Percentiles rank a stretch among this genome's conserved stretches.
Evolutionary conservation across 1,140 invertebrate species (phyloP).

Genomic region (Calosoma granatense): DNA sequence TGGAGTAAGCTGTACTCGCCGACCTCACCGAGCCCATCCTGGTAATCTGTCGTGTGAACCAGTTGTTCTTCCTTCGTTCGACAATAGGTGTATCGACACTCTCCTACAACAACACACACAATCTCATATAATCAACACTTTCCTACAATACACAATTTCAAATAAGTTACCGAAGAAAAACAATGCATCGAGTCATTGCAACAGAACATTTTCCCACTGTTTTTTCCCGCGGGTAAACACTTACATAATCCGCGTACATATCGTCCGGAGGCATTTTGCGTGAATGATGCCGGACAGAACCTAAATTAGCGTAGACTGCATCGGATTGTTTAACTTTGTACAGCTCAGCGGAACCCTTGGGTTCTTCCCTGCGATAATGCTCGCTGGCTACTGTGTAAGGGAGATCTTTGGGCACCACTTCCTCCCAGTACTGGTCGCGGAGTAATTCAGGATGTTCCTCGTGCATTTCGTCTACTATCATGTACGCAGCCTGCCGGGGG

Average conservation of each 20-base stretch:
- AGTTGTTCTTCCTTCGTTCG: constrained; percentile 67
- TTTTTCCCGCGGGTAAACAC: constrained; percentile 30
- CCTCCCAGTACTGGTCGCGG: constrained; percentile 84
- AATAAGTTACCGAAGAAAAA: constrained; percentile 10
- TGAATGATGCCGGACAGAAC: constrained; percentile 33
- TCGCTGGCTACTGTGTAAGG: constrained; percentile 79
- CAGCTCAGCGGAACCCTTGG: constrained; percentile 71
- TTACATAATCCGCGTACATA: constrained; percentile 77
- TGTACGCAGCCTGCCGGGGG: constrained; percentile 69
- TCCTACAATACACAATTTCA: constrained; percentile 11
- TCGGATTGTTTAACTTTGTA: constrained; percentile 76
- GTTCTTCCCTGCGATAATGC: constrained; percentile 67
- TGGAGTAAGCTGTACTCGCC: constrained; percentile 73
- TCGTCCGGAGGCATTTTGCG: constrained; percentile 54
- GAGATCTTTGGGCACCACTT: constrained; percentile 77
- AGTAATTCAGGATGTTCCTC: constrained; percentile 80
- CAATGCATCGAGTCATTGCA: not conserved
- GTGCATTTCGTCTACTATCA: constrained; percentile 88
- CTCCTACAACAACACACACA: too few relatives aligned
- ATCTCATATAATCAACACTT: too few relatives aligned
- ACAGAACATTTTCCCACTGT: not conserved
- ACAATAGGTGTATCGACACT: constrained; percentile 79
- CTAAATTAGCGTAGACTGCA: constrained; percentile 66
- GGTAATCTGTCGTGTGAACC: constrained; percentile 73
- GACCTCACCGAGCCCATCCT: constrained; percentile 74